Base-by-base conservation (phyloP, 2,888 invertebrate genomes). In the Mayetiola destructor region DNA sequence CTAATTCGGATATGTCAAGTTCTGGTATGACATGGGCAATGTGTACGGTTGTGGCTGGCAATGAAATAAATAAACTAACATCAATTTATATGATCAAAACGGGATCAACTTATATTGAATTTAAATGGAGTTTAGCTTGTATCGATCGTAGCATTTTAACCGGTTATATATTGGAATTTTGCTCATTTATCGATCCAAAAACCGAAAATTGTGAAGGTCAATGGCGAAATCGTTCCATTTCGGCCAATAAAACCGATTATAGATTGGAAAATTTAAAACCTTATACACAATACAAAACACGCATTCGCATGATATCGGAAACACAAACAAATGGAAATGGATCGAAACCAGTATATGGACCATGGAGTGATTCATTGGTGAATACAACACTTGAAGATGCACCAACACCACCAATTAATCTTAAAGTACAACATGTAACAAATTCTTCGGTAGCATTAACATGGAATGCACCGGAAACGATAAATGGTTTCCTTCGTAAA, bases 21-120 rank as follows among this genome's bases (percentile, higher is more conserved):
- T 86, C 85, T 68, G 87, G 87, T 1, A 85, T 88, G 82, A 75
- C 80, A 3, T 88, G 87, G 87, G 84, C 86, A 8, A 77, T 79
- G 27, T 88, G 88, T 36, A 59, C 60, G 20, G 59, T 59, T 1
- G 52, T 40, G 12, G 40, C 58, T 2, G 58, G 54, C 4, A 57
- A 59, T 53, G 60, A 73, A 20, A 70, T 78, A 10, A 76, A 76
- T 2, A 80, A 80, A 68, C 76, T 82, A 68, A 77, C 76, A 59
- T 75, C 75, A 18, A 75, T 80, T 2, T 76, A 75, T 71, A 73
- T 78, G 57, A 73, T 73, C 56, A 65, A 68, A 2, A 72, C 75
- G 14, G 75, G 72, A 16, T 70, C 79, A 9, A 73, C 73, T 29
- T 75, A 70, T 23, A 78, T 85, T n/a, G 75, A 77, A 57, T 75